Conservation (phyloP, 2,113 vertebrate species). For the Phrynocephalus versicolor region DNA sequence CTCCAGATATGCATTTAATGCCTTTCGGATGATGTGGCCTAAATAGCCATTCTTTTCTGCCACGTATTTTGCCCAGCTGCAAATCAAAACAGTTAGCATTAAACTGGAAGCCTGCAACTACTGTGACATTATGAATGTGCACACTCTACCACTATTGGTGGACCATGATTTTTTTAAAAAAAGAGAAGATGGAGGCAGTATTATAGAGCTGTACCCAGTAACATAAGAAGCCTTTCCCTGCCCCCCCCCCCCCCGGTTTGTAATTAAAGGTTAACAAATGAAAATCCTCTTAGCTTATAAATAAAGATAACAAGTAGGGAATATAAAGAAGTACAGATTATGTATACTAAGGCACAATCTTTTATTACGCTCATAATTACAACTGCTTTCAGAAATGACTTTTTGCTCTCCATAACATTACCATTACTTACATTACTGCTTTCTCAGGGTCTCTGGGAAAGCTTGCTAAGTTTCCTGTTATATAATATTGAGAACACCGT, state of each 20-base stretch:
- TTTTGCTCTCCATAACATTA: fast-evolving
- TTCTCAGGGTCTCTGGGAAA: conserved; percentile 82
- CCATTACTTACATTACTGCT: conserved; percentile 85
- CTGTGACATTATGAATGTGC: too few species aligned
- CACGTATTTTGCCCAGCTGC: conserved; percentile 86
- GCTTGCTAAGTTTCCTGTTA: conserved; percentile 82
- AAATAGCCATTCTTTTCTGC: conserved; percentile 90
- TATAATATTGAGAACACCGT: conserved; percentile 83
- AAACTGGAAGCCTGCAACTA: neutral
- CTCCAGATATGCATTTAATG: conserved; percentile 86
- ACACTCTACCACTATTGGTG: too few species aligned
- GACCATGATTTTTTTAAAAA: too few species aligned
- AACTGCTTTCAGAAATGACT: neutral
- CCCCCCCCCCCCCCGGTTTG: neutral
- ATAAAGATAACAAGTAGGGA: neutral
- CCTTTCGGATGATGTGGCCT: conserved; percentile 85
- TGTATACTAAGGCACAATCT: neutral
- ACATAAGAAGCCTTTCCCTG: neutral
- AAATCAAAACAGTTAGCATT: conserved; percentile 38
- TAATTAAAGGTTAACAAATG: neutral
- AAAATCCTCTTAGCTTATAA: neutral
- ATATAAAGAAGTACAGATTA: neutral
- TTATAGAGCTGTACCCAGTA: neutral
- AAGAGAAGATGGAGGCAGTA: neutral
- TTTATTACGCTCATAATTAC: neutral